Conservation (phyloP, 1,140 invertebrate species). For the Aleiodes sp. region DNA sequence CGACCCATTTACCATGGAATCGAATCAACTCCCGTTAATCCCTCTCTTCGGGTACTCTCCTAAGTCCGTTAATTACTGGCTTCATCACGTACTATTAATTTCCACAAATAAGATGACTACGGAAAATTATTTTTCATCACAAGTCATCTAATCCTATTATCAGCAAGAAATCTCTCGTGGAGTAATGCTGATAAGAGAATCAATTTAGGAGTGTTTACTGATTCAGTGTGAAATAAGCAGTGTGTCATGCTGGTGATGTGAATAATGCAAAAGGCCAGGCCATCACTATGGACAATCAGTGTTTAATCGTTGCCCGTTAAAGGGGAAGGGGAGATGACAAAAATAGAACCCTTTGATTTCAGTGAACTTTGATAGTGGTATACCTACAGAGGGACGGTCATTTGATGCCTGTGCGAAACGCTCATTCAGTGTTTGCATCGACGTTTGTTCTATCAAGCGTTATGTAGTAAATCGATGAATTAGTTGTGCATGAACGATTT, state of each 20-base stretch:
- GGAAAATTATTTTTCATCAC: background rate
- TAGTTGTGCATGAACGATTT: conserved; percentile 44
- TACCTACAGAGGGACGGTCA: background rate
- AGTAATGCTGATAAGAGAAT: background rate
- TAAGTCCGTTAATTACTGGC: background rate
- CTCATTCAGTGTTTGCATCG: conserved; percentile 48
- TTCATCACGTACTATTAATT: background rate
- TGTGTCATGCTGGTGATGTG: conserved; percentile 11
- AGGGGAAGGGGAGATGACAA: background rate
- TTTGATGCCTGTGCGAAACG: conserved; percentile 35
- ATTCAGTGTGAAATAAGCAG: background rate
- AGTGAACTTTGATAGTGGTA: conserved; percentile 45
- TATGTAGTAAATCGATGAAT: conserved; percentile 54
- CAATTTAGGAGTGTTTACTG: background rate
- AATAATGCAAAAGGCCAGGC: background rate
- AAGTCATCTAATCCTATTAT: background rate
- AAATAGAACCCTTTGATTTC: conserved; percentile 2
- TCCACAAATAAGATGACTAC: background rate
- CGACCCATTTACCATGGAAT: background rate
- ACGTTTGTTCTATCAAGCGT: conserved; percentile 48
- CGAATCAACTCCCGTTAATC: too few species aligned
- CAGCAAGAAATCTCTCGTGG: background rate
- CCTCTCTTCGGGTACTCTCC: too few species aligned
- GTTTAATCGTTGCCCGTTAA: background rate
- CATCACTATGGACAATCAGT: background rate